phyloP scores from a whole-genome alignment of 2,888 invertebrate species.

The Hypolimnas misippus region DNA sequence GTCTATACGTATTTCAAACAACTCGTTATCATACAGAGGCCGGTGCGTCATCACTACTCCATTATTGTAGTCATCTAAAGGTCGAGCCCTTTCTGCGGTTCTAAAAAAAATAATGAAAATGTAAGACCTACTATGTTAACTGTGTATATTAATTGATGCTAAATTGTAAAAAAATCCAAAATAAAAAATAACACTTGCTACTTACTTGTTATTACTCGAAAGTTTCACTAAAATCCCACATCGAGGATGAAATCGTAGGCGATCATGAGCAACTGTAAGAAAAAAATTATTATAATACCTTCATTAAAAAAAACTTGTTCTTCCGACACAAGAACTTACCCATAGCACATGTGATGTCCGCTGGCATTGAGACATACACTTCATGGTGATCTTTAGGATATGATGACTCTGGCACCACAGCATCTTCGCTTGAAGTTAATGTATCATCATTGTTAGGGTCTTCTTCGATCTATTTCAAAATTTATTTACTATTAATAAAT shows the following conservation, averaged over 20 bases:
- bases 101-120: constrained; percentile 61
- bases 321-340: constrained; percentile 46
- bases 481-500: too few species aligned
- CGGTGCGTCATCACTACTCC: constrained; percentile 98
- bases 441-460: constrained; percentile 68
- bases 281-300: constrained; percentile 16
- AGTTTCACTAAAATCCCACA: constrained; percentile 95
- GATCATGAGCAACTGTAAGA: constrained; percentile 80
- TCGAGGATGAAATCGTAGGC: constrained; percentile 92
- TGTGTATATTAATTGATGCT: background rate
- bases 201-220: constrained; percentile 87
- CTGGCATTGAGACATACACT: constrained; percentile 57
- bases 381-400: constrained; percentile 51
- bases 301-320: background rate
- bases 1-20: constrained; percentile 97
- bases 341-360: constrained; percentile 59
- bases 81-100: constrained; percentile 93
- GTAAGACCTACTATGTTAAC: background rate
- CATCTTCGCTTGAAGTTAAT: constrained; percentile 59
- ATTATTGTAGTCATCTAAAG: constrained; percentile 97
- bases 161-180: background rate
- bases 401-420: constrained; percentile 44
- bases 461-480: constrained; percentile 63
- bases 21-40: constrained; percentile 92
- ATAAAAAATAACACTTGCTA: constrained; percentile 21